Evolutionary conservation across 2,888 invertebrate species (phyloP), one percentile per base, ranked within the genome.

Genomic region (Leptodirus hochenwartii): DNA sequence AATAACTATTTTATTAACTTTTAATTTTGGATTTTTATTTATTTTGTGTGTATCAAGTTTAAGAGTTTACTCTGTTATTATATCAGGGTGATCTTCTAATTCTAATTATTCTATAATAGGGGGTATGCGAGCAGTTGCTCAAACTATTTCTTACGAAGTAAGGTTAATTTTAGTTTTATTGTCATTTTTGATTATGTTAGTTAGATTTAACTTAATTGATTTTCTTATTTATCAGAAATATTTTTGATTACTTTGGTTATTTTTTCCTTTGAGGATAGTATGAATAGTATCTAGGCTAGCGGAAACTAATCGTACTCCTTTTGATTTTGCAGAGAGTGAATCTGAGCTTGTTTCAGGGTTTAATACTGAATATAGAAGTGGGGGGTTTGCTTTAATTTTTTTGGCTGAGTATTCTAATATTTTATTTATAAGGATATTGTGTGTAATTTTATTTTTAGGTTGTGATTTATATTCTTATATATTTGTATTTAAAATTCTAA

Each of bases 301-400:
- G 5, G 74, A 76, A 52, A 68, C 69, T 46, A 76, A 75, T 64
- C 74, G 73, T 0, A 70, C 70, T 43, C 73, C 74, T 23, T 76
- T 75, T 72, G 74, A 79, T 69, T 77, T 79, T 67, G 69, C 74
- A 29, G 78, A 79, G 31, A 75, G 76, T 0, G 78, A 79, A 42
- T 76, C 74, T 35, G 78, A 80, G 41, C 63, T 79, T 54, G 75
- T 79, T 41, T 77, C 74, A 2, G 78, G 78, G 0, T 79, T 77
- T 73, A 79, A 79, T 67, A 58, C 73, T 40, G 78, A 80, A 38
- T 78, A 74, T 62, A 66, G 69, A 59, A 66, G 69, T 44, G 68
- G 69, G 0, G 63, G 67, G 6, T 75, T 77, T 71, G 68, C 69
- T 31, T 62, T 75, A 55, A 69, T 75, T 66, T 75, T 75, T 69